Evolutionary conservation across 2,888 invertebrate genomes (phyloP), one percentile per base, ranked within the genome.

Genomic region (Cetonia aurata): DNA sequence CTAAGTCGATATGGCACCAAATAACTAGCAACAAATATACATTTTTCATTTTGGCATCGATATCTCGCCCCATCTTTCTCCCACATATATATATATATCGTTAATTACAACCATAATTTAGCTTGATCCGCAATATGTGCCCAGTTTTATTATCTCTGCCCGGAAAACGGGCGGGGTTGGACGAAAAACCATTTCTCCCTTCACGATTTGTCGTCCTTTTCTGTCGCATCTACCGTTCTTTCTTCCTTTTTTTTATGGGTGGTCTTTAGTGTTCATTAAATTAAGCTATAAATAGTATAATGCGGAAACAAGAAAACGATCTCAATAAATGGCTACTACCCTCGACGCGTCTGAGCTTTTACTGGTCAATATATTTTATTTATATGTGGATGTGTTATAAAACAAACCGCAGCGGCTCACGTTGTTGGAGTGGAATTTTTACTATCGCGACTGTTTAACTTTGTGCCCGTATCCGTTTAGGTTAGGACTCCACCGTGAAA

Each of bases 231-330:
- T 33, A 6, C 55, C n/a, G 8, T 17, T 42, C 13, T 12, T 25
- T 19, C 17, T 33, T 13, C 44, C n/a, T n/a, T 50, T 37, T 52
- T 69, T 69, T 62, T 60, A 60, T 62, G 15, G 62, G 37, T 1
- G 62, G 52, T 46, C 44, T 60, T 69, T 69, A 55, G 53, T 52
- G 44, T 44, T 52, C 69, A 60, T 62, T 69, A 69, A 69, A 69
- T 69, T 62, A 52, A 62, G 62, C 53, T 62, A 62, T 69, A 69
- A 69, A 69, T 69, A 69, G 69, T 62, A 53, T 69, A 69, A 69
- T 62, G 55, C 55, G 69, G 60, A 46, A 69, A 69, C 62, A 69
- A 67, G 55, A 46, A 67, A 42, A 46, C 33, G 56, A 67, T 55
- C 67, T 67, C 56, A 67, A 67, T 56, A 55, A 67, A 67, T 48